Conservation (phyloP, 2,797 vertebrate species). For the Lithobates pipiens region DNA sequence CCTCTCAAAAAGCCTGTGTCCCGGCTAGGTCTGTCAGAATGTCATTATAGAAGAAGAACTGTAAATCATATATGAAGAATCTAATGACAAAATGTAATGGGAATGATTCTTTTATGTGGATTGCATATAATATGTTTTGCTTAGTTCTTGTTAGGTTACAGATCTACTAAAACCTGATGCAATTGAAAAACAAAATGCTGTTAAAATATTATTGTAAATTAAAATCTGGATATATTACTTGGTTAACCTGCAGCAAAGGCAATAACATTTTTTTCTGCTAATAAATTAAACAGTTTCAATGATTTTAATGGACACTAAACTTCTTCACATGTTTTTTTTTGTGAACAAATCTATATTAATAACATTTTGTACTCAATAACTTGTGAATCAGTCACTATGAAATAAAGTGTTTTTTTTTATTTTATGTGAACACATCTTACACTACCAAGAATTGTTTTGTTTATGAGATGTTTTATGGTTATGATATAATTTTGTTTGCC, state of each 20-base stretch:
- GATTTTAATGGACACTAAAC: neutral
- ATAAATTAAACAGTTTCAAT: slow-evolving; percentile 6
- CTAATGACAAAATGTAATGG: neutral
- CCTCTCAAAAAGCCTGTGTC: too few species aligned
- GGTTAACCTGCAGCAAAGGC: slow-evolving; percentile 12
- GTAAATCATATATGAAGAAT: neutral
- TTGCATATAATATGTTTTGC: slow-evolving; percentile 30
- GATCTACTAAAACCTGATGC: slow-evolving; percentile 16
- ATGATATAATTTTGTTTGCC: neutral
- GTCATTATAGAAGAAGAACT: neutral
- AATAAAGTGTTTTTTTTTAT: neutral
- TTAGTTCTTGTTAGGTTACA: slow-evolving; percentile 15
- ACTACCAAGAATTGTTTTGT: neutral
- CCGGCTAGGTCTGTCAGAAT: too few species aligned
- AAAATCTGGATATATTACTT: slow-evolving; percentile 31
- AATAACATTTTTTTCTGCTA: neutral
- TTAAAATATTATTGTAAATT: slow-evolving; percentile 38
- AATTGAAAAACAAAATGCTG: neutral
- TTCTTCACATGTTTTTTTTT: neutral
- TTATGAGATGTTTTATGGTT: neutral
- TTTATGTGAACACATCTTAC: neutral
- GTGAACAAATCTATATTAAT: neutral
- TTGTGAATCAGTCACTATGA: neutral
- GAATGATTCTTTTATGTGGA: slow-evolving; percentile 5
- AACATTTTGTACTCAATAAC: neutral